Percentiles rank a stretch among this genome's conserved stretches.
phyloP scores from a whole-genome alignment of 2,113 vertebrate genomes.

The Empidonax traillii region DNA sequence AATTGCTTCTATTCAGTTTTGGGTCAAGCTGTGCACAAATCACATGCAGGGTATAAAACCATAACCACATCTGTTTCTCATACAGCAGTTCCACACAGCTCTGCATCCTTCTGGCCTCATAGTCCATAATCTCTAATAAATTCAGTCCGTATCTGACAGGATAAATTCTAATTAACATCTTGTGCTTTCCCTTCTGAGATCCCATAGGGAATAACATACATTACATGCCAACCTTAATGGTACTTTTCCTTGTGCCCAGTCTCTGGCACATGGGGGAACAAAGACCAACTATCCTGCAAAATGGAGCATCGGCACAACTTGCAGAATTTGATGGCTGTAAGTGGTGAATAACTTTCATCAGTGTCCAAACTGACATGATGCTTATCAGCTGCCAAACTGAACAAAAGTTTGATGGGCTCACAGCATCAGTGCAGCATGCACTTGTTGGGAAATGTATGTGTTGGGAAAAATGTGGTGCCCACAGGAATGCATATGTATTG shows the following conservation, averaged over 20 bases:
- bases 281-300: neutral
- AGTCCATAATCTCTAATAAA: neutral
- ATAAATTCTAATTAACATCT: neutral
- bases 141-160: neutral
- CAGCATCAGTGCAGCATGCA: neutral
- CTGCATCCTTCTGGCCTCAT: neutral
- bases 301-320: fast-evolving
- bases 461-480: neutral
- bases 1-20: neutral
- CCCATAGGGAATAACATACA: neutral
- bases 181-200: neutral
- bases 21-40: neutral
- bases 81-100: neutral
- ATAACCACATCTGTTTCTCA: neutral
- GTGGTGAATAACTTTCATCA: neutral
- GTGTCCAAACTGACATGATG: neutral
- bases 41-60: neutral
- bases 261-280: neutral
- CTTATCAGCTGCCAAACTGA: neutral
- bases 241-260: neutral
- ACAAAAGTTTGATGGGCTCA: neutral
- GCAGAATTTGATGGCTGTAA: neutral
- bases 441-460: neutral
- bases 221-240: neutral
- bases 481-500: neutral